These are phyloP conservation scores for Antheraea yamamai DNA, from an alignment of 2,888 invertebrate genomes.

Conservation along the genomic window DNA sequence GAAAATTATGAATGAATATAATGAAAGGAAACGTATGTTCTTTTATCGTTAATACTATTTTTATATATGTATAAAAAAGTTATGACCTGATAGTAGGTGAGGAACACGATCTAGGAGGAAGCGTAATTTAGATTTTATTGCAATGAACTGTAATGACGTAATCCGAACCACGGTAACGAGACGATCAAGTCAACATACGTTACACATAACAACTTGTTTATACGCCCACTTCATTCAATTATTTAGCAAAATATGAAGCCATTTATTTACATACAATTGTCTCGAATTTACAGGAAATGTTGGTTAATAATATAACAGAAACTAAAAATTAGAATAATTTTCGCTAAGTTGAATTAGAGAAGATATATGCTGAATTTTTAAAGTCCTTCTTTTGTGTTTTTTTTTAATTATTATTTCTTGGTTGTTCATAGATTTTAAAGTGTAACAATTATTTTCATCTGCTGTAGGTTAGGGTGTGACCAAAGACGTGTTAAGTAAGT, in stretches of 20 bases:
- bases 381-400: neutral
- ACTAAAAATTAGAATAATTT: neutral
- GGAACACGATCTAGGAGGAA: conserved; percentile 26
- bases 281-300: neutral
- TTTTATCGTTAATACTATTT: neutral
- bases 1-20: neutral
- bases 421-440: too few species aligned
- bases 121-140: conserved; percentile 32
- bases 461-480: too few species aligned
- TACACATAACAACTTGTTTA: neutral
- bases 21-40: neutral
- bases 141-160: conserved; percentile 24
- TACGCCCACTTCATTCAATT: conserved; percentile 4
- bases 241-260: conserved; percentile 9
- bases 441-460: too few species aligned
- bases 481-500: too few species aligned
- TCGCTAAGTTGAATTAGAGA: neutral
- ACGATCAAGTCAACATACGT: neutral
- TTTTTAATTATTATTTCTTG: too few species aligned
- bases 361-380: neutral
- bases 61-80: neutral
- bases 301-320: neutral
- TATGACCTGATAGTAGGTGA: neutral
- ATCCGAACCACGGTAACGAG: conserved; percentile 16
- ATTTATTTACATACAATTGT: neutral